Percentiles rank a stretch among this genome's conserved stretches.
These are phyloP conservation scores for Aricia artaxerxes DNA, from an alignment of 2,888 invertebrate genomes.

Conservation along the genomic window DNA sequence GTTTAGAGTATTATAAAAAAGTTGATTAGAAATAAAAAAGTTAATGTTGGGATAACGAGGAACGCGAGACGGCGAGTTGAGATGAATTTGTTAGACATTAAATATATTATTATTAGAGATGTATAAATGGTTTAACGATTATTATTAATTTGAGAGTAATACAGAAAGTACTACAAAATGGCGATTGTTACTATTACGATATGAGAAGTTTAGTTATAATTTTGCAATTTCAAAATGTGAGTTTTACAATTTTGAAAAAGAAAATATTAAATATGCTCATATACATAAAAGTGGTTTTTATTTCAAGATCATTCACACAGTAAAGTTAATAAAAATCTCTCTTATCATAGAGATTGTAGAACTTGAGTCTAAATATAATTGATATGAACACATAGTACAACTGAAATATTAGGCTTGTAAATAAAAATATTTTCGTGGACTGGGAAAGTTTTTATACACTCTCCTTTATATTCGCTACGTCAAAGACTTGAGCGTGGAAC, in stretches of 20 bases:
- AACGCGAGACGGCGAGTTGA: constrained; percentile 72
- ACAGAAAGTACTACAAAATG: constrained; percentile 69
- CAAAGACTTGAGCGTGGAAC: background rate
- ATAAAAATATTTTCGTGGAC: too few relatives aligned
- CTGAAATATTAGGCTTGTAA: too few relatives aligned
- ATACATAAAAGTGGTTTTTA: constrained; percentile 62
- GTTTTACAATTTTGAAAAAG: constrained; percentile 81
- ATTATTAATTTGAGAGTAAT: constrained; percentile 76
- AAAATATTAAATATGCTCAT: constrained; percentile 81
- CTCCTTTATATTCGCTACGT: background rate
- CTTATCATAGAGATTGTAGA: too few relatives aligned
- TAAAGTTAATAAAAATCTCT: too few relatives aligned
- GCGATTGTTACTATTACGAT: constrained; percentile 80
- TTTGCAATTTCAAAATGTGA: constrained; percentile 81
- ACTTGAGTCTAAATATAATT: too few relatives aligned
- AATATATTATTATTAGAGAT: constrained; percentile 79
- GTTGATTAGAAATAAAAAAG: constrained; percentile 73
- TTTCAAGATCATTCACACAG: constrained; percentile 42
- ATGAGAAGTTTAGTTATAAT: constrained; percentile 80
- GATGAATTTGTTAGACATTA: constrained; percentile 80
- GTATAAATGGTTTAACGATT: constrained; percentile 78
- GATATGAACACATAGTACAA: too few relatives aligned
- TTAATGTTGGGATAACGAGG: constrained; percentile 71
- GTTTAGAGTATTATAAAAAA: constrained; percentile 71
- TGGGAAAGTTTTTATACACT: too few relatives aligned